Base-by-base conservation (phyloP, 2,888 invertebrate genomes). In the Drosophila anceps region DNA sequence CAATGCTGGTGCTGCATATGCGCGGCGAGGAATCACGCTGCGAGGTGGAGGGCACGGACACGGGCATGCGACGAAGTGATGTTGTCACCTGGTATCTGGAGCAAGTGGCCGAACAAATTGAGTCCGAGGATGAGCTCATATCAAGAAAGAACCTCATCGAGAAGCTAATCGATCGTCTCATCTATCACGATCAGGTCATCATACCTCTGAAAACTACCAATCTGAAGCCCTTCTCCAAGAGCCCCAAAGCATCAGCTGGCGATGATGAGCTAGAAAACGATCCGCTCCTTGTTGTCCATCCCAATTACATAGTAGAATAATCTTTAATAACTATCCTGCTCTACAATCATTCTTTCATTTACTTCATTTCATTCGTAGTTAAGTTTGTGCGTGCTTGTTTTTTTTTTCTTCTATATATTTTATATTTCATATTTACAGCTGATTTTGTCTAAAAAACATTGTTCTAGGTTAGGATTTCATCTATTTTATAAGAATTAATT, bases 61-160 rank as follows among this genome's bases (percentile, higher is more conserved):
- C 94, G 35, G 97, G 97, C 2, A 95, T 96, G 93, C 95, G 94
- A 73, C 95, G 96, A 85, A 96, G 96, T 81, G 96, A 97, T 55
- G 94, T 99, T 2, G 95, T 99, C 35, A 96, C 96, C 82, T 99
- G 99, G 99, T 99, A 98, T 93, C 93, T 99, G 81, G 96, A 96
- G 88, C 96, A 97, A 91, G 95, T 98, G 62, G 96, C 96, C 79
- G 95, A 96, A 71, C 96, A 97, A 87, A 96, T 99, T 71, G 98
- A 99, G 88, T 95, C 95, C 0, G 99, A 99, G 92, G 97, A 97
- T 24, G 98, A 99, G 85, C 93, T 99, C 39, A 92, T 98, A 1
- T 96, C 98, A 88, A 95, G 96, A 90, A 99, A 98, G 93, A 95
- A 95, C 15, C 93, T 99, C 29, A 96, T 98, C 29, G 98, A 99